phyloP scores from a whole-genome alignment of 1,140 invertebrate genomes.

The Sycophila sp. region DNA sequence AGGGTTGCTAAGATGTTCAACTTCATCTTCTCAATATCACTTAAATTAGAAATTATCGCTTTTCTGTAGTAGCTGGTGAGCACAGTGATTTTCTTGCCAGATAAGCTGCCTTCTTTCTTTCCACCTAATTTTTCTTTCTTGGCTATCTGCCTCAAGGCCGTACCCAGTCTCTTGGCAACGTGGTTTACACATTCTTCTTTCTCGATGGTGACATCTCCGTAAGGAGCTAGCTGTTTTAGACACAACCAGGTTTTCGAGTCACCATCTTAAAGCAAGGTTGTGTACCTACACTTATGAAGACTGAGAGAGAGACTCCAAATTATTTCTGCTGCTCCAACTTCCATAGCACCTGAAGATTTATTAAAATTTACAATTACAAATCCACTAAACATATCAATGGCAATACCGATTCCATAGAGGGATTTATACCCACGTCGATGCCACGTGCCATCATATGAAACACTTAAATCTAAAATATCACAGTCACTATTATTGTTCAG shows the following conservation, averaged over 20 bases:
- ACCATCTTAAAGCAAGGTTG: too few species aligned
- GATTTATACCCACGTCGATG: not conserved
- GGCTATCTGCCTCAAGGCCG: not conserved
- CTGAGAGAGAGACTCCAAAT: too few species aligned
- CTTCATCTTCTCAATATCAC: constrained; percentile 29
- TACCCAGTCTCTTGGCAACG: not conserved
- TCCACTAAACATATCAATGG: not conserved
- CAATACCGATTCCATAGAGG: not conserved
- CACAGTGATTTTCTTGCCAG: not conserved
- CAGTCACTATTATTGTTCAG: not conserved
- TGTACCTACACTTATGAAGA: too few species aligned
- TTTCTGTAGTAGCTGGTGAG: too few species aligned
- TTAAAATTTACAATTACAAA: not conserved
- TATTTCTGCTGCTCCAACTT: too few species aligned
- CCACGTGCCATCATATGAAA: not conserved
- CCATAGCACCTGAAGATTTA: not conserved
- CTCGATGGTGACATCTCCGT: not conserved
- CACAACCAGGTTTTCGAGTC: too few species aligned
- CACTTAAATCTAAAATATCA: not conserved
- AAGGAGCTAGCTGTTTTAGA: too few species aligned
- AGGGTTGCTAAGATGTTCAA: constrained; percentile 35
- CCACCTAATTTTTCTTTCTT: not conserved
- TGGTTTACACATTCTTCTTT: not conserved
- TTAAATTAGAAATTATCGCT: too few species aligned
- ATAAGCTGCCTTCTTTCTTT: not conserved